Evolutionary conservation across 2,113 vertebrate genomes (phyloP).

Genomic region (Paradoxurus hermaphroditus): DNA sequence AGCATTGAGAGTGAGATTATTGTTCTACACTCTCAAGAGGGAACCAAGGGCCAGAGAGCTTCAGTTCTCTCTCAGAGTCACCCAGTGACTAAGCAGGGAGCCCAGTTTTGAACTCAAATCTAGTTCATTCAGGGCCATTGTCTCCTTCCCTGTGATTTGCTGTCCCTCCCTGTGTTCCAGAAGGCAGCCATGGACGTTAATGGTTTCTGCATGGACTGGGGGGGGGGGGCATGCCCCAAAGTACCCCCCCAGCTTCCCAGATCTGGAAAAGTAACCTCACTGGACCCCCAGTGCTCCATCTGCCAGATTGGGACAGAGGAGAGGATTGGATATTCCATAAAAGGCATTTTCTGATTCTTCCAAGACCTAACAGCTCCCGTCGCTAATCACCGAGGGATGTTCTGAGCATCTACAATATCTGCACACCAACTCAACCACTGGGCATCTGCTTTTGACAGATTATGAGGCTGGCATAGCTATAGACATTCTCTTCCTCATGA

Average conservation of each 20-base stretch:
- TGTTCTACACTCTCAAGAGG: accelerated
- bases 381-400: neutral
- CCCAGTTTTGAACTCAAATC: neutral
- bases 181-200: neutral
- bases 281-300: too few relatives aligned
- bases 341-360: neutral
- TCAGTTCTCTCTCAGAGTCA: neutral
- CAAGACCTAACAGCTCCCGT: accelerated
- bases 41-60: neutral
- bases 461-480: neutral
- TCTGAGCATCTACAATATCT: accelerated
- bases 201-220: neutral
- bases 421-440: neutral
- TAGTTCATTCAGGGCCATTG: accelerated
- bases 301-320: neutral
- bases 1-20: accelerated
- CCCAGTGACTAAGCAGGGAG: neutral
- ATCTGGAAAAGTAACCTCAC: neutral
- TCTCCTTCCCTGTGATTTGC: neutral
- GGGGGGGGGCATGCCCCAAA: neutral
- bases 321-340: neutral
- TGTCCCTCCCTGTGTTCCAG: neutral
- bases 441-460: too few relatives aligned
- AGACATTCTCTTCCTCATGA: neutral
- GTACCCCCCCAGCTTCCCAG: neutral